phyloP scores from a whole-genome alignment of 2,888 invertebrate species.

The Drosophila vallismaia region DNA sequence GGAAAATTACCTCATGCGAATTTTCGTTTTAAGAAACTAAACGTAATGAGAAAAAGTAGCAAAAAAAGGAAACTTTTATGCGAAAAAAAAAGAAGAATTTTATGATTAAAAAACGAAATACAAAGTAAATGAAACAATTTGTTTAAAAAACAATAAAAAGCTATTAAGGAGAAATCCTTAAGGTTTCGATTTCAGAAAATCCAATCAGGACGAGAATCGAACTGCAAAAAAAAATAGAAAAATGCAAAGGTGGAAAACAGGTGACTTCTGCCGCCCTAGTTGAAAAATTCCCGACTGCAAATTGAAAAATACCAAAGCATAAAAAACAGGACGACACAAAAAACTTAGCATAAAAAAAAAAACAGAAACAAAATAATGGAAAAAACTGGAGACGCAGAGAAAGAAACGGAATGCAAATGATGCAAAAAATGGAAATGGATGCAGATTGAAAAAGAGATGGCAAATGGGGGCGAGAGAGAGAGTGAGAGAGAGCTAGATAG shows the following conservation, averaged over 20 bases:
- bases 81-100: no score
- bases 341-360: background rate
- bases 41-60: constrained; percentile 68
- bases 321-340: constrained; percentile 29
- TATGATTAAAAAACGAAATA: background rate
- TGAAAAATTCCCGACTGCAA: constrained; percentile 31
- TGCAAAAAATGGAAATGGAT: constrained; percentile 69
- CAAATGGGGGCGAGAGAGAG: no score
- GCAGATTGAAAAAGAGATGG: constrained; percentile 60
- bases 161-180: background rate
- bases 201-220: background rate
- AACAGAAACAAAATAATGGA: constrained; percentile 1
- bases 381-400: constrained; percentile 29
- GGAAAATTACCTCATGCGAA: constrained; percentile 80
- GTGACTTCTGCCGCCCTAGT: constrained; percentile 1
- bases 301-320: constrained; percentile 40
- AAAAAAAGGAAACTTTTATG: constrained; percentile 18
- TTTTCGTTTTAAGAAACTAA: constrained; percentile 74
- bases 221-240: background rate
- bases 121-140: constrained; percentile 15
- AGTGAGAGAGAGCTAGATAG: background rate
- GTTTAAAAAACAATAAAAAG: constrained; percentile 18
- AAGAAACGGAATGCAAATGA: constrained; percentile 62
- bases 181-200: background rate
- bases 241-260: constrained; percentile 40